Percentiles rank a stretch among this genome's conserved stretches.
phyloP scores from a whole-genome alignment of 1,140 invertebrate genomes.

The Camponotus vicinus region DNA sequence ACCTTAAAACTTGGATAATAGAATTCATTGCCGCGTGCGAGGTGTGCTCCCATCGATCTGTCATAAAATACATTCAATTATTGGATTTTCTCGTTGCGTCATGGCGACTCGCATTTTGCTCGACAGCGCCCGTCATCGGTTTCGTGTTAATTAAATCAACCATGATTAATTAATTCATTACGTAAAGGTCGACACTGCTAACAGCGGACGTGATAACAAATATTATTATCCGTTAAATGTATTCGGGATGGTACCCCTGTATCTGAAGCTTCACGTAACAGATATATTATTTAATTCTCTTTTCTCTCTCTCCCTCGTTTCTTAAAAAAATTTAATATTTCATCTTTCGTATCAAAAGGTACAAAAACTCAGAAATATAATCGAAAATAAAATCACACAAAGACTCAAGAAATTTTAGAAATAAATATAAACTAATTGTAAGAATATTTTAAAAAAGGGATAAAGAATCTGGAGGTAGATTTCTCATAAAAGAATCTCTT shows the following conservation, averaged over 20 bases:
- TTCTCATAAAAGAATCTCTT: neutral
- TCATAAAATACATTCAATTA: conserved; percentile 59
- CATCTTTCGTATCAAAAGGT: neutral
- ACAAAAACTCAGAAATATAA: too few species aligned
- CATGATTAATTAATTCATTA: conserved; percentile 60
- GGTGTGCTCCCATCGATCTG: conserved; percentile 13
- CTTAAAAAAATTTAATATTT: too few species aligned
- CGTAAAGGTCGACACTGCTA: conserved; percentile 44
- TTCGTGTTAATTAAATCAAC: conserved; percentile 62
- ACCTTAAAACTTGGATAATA: neutral
- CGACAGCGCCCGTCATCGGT: conserved; percentile 26
- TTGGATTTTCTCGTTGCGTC: conserved; percentile 39
- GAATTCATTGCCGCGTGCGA: neutral
- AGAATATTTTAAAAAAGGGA: neutral
- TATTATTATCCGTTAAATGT: conserved; percentile 46
- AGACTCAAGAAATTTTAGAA: neutral
- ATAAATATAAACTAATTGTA: neutral
- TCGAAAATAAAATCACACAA: neutral
- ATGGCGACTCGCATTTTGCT: conserved; percentile 38
- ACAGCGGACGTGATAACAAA: conserved; percentile 47
- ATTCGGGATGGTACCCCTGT: neutral
- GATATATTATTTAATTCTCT: neutral
- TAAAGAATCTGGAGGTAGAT: neutral
- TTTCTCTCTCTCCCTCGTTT: too few species aligned
- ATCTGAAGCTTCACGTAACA: conserved; percentile 8